Conservation (phyloP, 2,888 invertebrate genomes). For the Chymomyza caudatula region DNA sequence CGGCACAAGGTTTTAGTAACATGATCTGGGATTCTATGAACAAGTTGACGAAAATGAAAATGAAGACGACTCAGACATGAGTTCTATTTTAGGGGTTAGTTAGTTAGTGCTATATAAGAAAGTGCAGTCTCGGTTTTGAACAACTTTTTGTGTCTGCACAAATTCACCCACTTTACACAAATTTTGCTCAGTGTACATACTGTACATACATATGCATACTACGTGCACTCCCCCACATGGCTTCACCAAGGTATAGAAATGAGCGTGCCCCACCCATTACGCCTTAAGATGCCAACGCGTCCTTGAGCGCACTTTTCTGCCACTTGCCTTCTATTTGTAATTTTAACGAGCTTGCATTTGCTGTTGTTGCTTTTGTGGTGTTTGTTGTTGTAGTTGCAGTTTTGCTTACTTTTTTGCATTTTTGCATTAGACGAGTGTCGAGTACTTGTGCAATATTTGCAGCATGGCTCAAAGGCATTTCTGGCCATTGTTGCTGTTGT, state of each 20-base stretch:
- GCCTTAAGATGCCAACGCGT: conserved; percentile 53
- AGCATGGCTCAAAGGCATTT: conserved; percentile 48
- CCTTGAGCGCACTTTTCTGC: conserved; percentile 71
- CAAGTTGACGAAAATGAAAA: too few relatives aligned
- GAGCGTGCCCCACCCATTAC: conserved; percentile 4
- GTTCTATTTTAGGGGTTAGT: too few relatives aligned
- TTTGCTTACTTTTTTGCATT: conserved; percentile 35
- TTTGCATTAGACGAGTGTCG: conserved; percentile 48
- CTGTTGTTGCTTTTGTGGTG: neutral
- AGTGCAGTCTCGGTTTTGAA: too few relatives aligned
- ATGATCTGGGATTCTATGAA: too few relatives aligned
- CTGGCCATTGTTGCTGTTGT: conserved; percentile 4
- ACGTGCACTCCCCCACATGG: neutral
- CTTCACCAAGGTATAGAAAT: conserved; percentile 6
- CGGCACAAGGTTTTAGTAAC: too few relatives aligned
- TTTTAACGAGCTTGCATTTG: conserved; percentile 53
- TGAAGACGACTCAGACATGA: too few relatives aligned
- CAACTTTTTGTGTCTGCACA: too few relatives aligned
- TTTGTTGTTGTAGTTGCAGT: conserved; percentile 29
- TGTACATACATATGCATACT: too few relatives aligned
- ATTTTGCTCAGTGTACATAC: neutral
- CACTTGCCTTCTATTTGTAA: conserved; percentile 71
- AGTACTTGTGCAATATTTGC: conserved; percentile 60
- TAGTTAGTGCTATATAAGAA: too few relatives aligned
- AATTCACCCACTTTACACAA: neutral